Evolutionary conservation across 2,888 invertebrate genomes (phyloP).

Genomic region (Papilio demoleus): DNA sequence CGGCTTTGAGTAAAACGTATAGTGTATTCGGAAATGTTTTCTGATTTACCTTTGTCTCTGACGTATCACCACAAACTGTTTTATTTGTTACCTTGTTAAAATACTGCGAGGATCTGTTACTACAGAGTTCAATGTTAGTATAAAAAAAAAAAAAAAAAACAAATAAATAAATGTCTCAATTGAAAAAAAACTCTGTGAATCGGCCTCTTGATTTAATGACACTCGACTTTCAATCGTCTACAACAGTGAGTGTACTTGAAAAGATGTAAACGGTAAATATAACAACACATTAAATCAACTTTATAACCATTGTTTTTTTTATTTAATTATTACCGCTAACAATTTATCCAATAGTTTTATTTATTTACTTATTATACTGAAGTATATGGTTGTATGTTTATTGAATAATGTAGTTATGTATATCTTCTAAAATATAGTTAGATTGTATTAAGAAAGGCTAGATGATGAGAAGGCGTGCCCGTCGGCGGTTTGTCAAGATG

Average conservation of each 20-base stretch:
- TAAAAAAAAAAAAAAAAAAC: too few relatives aligned
- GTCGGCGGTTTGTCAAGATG: slow-evolving; percentile 33
- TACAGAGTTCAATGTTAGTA: too few relatives aligned
- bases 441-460: slow-evolving; percentile 20
- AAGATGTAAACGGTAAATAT: slow-evolving; percentile 1
- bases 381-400: too few relatives aligned
- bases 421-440: slow-evolving; percentile 5
- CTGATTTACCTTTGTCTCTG: neutral
- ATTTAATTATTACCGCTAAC: too few relatives aligned
- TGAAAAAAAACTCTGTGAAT: slow-evolving; percentile 1
- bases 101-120: neutral
- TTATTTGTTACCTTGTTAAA: neutral
- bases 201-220: slow-evolving; percentile 8
- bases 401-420: neutral
- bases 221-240: slow-evolving; percentile 20
- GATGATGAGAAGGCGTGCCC: slow-evolving; percentile 34
- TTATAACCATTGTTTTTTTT: neutral
- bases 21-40: neutral
- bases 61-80: neutral
- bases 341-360: too few relatives aligned
- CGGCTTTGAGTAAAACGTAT: neutral
- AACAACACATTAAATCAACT: neutral
- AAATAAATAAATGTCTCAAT: slow-evolving; percentile 1
- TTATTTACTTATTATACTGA: too few relatives aligned
- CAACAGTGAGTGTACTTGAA: slow-evolving; percentile 11